Conservation (phyloP, 2,797 vertebrate species). For the Micromesistius poutassou region DNA sequence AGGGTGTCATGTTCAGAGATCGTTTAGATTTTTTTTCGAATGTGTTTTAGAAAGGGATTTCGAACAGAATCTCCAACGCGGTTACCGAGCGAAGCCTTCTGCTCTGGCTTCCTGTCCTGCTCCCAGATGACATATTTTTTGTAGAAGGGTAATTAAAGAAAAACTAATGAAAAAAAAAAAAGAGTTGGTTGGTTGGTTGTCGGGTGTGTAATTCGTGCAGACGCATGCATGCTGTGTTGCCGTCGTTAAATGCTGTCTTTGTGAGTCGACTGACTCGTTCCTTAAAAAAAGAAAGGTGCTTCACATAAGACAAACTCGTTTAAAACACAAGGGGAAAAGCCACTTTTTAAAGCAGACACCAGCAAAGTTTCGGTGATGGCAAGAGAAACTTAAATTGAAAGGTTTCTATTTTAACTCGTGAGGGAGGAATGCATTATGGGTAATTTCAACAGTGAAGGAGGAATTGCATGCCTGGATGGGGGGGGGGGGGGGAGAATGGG, state of each 20-base stretch:
- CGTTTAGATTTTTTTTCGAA: background rate
- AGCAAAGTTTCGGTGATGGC: background rate
- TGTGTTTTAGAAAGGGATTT: background rate
- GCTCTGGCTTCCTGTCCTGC: constrained; percentile 29
- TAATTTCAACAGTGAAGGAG: background rate
- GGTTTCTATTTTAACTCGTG: no score
- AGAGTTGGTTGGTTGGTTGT: constrained; percentile 63
- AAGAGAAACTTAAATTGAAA: background rate
- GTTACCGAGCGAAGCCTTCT: constrained; percentile 52
- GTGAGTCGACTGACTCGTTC: constrained; percentile 39
- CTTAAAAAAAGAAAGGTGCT: constrained; percentile 9
- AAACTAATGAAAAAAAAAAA: constrained; percentile 46
- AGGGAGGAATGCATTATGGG: constrained; percentile 2
- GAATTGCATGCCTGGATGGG: background rate
- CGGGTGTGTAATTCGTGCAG: constrained; percentile 71
- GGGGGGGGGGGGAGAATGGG: background rate
- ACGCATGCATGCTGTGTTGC: constrained; percentile 62
- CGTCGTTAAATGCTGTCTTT: constrained; percentile 55
- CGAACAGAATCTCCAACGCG: background rate
- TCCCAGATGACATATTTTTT: constrained; percentile 49
- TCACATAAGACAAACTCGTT: background rate
- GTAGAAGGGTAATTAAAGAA: constrained; percentile 67
- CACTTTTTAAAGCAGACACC: background rate
- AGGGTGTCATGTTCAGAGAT: constrained; percentile 13
- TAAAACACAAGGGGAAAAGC: background rate